Base-by-base conservation (phyloP, 2,113 vertebrate genomes). In the Grammomys surdaster region DNA sequence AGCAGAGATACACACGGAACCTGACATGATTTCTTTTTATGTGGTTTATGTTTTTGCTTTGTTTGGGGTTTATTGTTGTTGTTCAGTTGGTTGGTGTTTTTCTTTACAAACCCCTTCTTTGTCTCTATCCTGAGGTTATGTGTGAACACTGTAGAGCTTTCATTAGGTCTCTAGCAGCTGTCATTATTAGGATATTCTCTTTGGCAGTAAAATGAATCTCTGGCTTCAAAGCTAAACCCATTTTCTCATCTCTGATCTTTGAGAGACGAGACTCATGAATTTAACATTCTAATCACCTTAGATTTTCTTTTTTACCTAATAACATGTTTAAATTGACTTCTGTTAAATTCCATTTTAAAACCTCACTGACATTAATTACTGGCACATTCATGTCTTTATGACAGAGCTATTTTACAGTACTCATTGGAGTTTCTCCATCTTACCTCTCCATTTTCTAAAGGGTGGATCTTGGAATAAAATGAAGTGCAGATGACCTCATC, bases 401-500 rank as follows among this genome's bases (percentile, higher is more conserved):
- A 89, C 72, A 94, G 84, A 46, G 46, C 56, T 88, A 72, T 92
- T 70, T 91, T 80, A 12, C 31, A 1, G 0, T 48, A 56, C 80
- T 56, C 16, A 31, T 56, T 3, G 12, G 7, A 9, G 43, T 93
- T 87, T 96, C 85, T 40, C n/a, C 51, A 90, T 94, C 98, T 98
- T 99, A 99, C 99, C 99, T 99, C 99, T 98, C 99, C 99, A 1
- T 99, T 99, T 97, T 99, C 99, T 98, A 99, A 98, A 9, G 99
- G 99, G 76, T 99, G 99, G 89, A 99, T 99, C 98, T 99, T 99
- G 54, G 99, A 99, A 96, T 99, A 99, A 97, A 99, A 99, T 1
- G 99, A 99, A 24, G 99, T 99, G 95, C 99, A 99, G 98, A 99
- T 99, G 73, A 99, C 99, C 97, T 99, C 99, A 96, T 99, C 99